Conservation (phyloP, 2,797 vertebrate species). For the Emys orbicularis region DNA sequence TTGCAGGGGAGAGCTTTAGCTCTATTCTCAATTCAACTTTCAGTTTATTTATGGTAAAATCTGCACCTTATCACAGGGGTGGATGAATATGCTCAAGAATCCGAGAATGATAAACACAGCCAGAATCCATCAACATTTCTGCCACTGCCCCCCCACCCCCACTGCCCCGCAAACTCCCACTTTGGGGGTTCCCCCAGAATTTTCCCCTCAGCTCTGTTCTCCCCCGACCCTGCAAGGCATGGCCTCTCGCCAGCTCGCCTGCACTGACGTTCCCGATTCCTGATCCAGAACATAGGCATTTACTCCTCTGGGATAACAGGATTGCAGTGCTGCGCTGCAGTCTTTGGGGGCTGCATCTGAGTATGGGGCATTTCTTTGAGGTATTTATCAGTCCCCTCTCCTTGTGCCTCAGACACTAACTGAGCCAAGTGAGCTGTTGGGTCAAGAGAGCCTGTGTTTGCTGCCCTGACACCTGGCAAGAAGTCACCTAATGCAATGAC, state of each 20-base stretch:
- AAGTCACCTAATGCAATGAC: background rate
- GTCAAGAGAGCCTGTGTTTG: background rate
- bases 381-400: background rate
- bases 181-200: rapidly evolving
- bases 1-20: conserved; percentile 38
- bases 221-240: background rate
- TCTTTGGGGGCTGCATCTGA: too few relatives aligned
- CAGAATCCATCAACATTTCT: conserved; percentile 2
- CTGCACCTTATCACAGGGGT: conserved; percentile 32
- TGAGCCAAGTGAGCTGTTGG: background rate
- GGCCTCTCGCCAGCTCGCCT: background rate
- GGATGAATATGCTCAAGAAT: conserved; percentile 42
- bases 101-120: conserved; percentile 37
- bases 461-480: too few relatives aligned
- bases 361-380: background rate
- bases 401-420: background rate
- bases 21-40: conserved; percentile 28
- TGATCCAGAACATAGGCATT: rapidly evolving
- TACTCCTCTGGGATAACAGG: background rate
- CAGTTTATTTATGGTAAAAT: background rate
- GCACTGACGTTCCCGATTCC: rapidly evolving
- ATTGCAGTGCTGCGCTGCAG: too few relatives aligned
- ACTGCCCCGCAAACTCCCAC: background rate
- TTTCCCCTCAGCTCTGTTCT: background rate
- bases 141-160: rapidly evolving